phyloP scores from a whole-genome alignment of 2,797 vertebrate genomes.

The Notolabrus celidotus region DNA sequence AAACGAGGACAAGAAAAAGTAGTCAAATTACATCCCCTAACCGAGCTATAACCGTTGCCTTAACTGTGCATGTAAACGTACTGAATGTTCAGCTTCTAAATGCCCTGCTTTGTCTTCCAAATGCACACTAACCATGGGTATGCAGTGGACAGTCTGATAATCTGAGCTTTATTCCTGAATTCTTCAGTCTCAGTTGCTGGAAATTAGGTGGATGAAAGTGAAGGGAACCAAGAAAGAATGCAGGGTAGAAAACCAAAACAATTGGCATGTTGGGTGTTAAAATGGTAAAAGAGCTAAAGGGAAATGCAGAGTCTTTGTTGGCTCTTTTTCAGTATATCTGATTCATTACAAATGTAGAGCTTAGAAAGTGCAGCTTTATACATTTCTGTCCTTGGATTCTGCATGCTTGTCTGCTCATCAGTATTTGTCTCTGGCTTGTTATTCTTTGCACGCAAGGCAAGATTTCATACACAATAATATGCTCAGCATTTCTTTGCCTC shows the following conservation, averaged over 20 bases:
- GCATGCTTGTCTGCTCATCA: constrained; percentile 2
- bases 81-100: too few species aligned
- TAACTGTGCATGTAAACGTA: too few species aligned
- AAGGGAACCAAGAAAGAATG: background rate
- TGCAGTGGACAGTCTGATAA: background rate
- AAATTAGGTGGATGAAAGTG: background rate
- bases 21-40: too few species aligned
- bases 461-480: constrained; percentile 27
- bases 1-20: too few species aligned
- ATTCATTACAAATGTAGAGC: background rate
- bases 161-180: background rate
- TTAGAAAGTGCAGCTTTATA: constrained; percentile 4
- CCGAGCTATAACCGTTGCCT: too few species aligned
- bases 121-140: background rate
- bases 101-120: too few species aligned
- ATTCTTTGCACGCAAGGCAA: constrained; percentile 14
- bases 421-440: constrained; percentile 8
- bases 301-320: background rate
- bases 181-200: background rate
- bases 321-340: constrained; percentile 3
- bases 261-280: background rate
- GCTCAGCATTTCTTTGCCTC: constrained; percentile 40
- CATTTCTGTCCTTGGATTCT: background rate
- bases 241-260: background rate
- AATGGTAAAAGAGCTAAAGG: background rate